Evolutionary conservation across 1,140 invertebrate species (phyloP), one percentile per base, ranked within the genome.

Genomic region (Idris sp.): DNA sequence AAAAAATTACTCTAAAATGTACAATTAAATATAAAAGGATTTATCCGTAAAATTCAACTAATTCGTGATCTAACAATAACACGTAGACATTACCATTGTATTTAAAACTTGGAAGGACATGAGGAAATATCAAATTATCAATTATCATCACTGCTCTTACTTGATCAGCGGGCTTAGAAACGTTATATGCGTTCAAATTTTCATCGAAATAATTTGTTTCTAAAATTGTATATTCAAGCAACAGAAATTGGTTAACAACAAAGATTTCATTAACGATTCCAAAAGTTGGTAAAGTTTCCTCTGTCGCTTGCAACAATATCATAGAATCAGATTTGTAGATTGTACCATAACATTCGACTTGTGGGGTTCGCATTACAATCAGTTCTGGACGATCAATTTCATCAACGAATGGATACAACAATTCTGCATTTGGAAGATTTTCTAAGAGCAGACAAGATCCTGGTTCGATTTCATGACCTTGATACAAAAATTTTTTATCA

Each of bases 401-500:
- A 15, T 18, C 6, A 13, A 76, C 38, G 13, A 18, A 69, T 4
- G 9, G 22, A 41, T 62, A 26, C 10, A 76, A 51, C 7, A 71
- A 15, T 31, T 74, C 1, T 2, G 40, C 13, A 9, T 71, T 10
- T 5, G 74, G 69, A 6, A 69, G 46, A 62, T 77, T 77, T 0
- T 49, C 19, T 9, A 79, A 38, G 5, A 68, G 19, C 14, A 77
- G 7, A 8, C 28, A 65, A 33, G 22, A 11, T 13, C 74, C 74
- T 18, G 48, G 7, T 38, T 28, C 22, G 2, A 77, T 62, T 1
- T 74, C 36, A 49, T 78, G 13, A 25, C 67, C 54, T 64, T 73
- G 56, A 51, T 73, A 75, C 10, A 76, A 65, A 16, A 76, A 71
- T 44, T 62, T 73, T 51, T 53, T 75, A 0, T 4, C 31, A 8